phyloP scores from a whole-genome alignment of 2,113 vertebrate genomes.

The Sialia sialis region DNA sequence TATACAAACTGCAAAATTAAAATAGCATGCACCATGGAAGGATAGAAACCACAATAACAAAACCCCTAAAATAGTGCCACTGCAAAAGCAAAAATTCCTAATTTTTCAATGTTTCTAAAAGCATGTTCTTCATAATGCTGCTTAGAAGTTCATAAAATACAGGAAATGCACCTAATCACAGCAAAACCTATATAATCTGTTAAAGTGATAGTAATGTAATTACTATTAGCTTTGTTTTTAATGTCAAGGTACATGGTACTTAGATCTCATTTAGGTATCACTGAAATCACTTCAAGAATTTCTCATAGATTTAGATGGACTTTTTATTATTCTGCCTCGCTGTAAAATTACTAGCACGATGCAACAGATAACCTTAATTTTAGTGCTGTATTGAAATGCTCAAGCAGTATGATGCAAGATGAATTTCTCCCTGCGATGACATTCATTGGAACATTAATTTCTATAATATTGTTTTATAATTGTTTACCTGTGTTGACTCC shows the following conservation, averaged over 20 bases:
- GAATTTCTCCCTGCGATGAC: neutral
- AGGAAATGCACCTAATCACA: neutral
- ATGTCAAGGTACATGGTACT: neutral
- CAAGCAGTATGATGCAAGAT: neutral
- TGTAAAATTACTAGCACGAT: neutral
- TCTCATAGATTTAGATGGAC: neutral
- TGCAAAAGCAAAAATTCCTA: neutral
- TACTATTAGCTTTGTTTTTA: neutral
- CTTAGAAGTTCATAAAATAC: neutral
- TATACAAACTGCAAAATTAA: neutral
- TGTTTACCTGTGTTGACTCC: neutral
- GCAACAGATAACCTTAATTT: neutral
- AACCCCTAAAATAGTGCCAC: fast-evolving
- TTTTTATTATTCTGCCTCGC: neutral
- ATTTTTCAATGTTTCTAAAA: neutral
- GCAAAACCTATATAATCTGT: neutral
- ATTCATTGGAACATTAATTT: neutral
- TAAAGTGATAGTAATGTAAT: neutral
- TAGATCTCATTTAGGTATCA: neutral
- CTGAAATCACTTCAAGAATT: neutral
- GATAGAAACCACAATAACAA: neutral
- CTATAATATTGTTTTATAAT: neutral
- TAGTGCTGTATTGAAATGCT: neutral
- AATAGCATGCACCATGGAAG: neutral
- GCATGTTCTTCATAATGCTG: neutral